Evolutionary conservation across 2,797 vertebrate genomes (phyloP).

Genomic region (Pogoniulus pusillus): DNA sequence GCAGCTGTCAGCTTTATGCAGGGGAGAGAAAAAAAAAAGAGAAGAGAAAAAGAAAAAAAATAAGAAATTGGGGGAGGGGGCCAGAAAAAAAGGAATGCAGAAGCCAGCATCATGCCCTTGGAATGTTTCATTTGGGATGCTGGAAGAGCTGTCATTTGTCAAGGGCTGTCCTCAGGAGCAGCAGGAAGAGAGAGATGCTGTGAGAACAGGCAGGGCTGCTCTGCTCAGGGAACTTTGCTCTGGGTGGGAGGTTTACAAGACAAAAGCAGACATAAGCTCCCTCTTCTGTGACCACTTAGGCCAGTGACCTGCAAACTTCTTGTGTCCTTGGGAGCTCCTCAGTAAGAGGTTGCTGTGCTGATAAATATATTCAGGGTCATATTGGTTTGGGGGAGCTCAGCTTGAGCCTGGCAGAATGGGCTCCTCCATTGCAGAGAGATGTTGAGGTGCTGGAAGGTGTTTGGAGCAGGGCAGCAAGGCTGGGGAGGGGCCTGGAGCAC

Average conservation of each 20-base stretch:
- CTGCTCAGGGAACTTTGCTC: background rate
- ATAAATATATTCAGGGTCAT: background rate
- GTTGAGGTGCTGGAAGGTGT: too few relatives aligned
- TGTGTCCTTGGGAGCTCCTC: background rate
- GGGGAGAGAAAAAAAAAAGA: too few relatives aligned
- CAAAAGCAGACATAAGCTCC: background rate
- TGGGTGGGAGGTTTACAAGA: background rate
- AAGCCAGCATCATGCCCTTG: background rate
- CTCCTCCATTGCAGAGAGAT: too few relatives aligned
- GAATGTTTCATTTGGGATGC: constrained; percentile 25
- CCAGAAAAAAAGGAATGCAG: background rate
- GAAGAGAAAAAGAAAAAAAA: background rate
- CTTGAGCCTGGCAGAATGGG: fast-evolving
- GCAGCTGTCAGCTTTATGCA: constrained; percentile 41
- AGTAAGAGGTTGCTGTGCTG: background rate
- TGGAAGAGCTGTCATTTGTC: background rate
- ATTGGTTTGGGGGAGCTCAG: background rate
- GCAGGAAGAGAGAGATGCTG: background rate
- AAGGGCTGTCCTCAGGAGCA: background rate
- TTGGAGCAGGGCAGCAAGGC: too few relatives aligned
- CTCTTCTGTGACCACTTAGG: background rate
- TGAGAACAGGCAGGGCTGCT: background rate
- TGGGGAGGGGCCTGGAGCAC: too few relatives aligned
- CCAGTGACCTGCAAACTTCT: background rate
- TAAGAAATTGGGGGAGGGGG: background rate